Percentiles rank a stretch among this genome's conserved stretches.
Evolutionary conservation across 92 coral and sea anemone genomes (phyloP).

Genomic region (Umimayanthus kanabou): DNA sequence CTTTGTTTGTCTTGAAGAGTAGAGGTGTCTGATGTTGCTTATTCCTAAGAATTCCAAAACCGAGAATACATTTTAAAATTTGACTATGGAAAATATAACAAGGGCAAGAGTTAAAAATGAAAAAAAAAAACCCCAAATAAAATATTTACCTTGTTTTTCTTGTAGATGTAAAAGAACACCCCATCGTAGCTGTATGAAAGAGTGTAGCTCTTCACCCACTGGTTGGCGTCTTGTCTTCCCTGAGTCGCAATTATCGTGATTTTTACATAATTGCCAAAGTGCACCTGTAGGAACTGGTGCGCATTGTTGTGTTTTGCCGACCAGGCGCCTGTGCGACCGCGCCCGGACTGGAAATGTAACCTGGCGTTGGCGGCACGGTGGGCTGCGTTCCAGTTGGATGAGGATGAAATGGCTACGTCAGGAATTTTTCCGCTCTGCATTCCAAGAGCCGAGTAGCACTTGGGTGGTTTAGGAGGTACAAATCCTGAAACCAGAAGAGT

Average conservation of each 20-base stretch:
- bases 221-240: constrained; percentile 7
- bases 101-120: no score
- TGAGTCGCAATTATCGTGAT: not conserved
- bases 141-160: not conserved
- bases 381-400: not conserved
- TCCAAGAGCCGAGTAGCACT: not conserved
- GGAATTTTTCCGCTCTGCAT: constrained; percentile 7
- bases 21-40: no score
- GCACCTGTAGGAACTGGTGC: not conserved
- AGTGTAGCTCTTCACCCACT: constrained; percentile 1
- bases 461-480: not conserved
- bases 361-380: constrained; percentile 14
- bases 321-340: constrained; percentile 11
- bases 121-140: no score
- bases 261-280: not conserved
- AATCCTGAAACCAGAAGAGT: not conserved
- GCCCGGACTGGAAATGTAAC: constrained; percentile 13
- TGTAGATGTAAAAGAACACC: not conserved
- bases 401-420: not conserved
- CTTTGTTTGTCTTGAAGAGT: no score
- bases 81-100: no score
- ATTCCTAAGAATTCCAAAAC: no score
- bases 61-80: no score
- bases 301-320: constrained; percentile 4
- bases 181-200: constrained; percentile 15